Evolutionary conservation across 2,113 vertebrate species (phyloP).

Genomic region (Sceloporus undulatus): DNA sequence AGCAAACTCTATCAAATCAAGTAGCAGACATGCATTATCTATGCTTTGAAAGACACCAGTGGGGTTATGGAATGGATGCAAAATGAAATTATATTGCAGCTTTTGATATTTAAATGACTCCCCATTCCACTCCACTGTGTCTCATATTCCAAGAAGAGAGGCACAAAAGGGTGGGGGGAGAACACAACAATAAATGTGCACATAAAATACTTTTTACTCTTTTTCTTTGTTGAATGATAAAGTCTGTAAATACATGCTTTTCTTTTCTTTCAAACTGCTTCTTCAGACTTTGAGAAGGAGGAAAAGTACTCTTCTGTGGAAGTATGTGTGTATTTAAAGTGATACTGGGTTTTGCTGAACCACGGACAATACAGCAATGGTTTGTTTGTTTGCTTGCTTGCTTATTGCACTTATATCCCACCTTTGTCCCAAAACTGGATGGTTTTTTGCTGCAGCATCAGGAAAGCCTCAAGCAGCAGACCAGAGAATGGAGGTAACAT

Average conservation of each 20-base stretch:
- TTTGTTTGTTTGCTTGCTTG: too few relatives aligned
- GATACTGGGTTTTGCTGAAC: not conserved
- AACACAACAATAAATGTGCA: slow-evolving; percentile 54
- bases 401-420: too few relatives aligned
- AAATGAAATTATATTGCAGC: slow-evolving; percentile 46
- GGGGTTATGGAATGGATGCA: slow-evolving; percentile 32
- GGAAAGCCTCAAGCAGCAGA: too few relatives aligned
- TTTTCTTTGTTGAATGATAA: slow-evolving; percentile 41
- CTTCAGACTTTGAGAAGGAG: slow-evolving; percentile 58
- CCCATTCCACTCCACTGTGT: not conserved
- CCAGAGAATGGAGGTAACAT: too few relatives aligned
- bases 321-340: slow-evolving; percentile 17
- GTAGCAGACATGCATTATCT: not conserved
- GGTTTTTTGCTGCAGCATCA: too few relatives aligned
- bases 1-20: slow-evolving; percentile 24
- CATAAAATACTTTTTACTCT: slow-evolving; percentile 51
- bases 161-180: not conserved
- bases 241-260: slow-evolving; percentile 50
- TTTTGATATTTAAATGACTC: slow-evolving; percentile 49
- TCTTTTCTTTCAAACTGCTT: slow-evolving; percentile 35
- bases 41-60: slow-evolving; percentile 31
- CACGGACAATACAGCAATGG: too few relatives aligned
- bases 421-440: too few relatives aligned
- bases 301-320: slow-evolving; percentile 54
- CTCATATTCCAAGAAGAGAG: slow-evolving; percentile 35